phyloP scores from a whole-genome alignment of 2,113 vertebrate genomes.

The Cyanocitta stelleri region DNA sequence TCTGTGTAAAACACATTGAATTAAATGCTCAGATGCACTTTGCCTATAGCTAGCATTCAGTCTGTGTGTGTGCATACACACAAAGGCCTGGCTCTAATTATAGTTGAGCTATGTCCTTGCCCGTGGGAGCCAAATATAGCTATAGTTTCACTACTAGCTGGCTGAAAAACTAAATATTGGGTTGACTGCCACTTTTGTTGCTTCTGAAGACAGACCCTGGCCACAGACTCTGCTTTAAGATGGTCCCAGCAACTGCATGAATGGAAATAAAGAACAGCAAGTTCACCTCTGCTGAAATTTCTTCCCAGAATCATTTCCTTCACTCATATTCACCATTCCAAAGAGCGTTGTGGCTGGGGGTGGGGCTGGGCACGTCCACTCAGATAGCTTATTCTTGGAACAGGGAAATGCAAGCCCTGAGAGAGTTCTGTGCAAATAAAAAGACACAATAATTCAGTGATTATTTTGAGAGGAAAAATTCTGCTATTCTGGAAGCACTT shows the following conservation, averaged over 20 bases:
- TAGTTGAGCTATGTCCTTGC: background rate
- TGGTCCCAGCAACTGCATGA: background rate
- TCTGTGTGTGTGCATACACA: background rate
- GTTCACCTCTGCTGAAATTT: background rate
- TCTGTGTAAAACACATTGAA: background rate
- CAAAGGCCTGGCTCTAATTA: background rate
- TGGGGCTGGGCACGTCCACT: background rate
- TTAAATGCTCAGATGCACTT: background rate
- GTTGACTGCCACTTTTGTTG: background rate
- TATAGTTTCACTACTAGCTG: background rate
- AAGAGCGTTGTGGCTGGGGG: background rate
- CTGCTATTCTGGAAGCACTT: background rate
- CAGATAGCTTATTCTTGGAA: background rate
- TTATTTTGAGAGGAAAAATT: background rate
- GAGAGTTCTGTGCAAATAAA: background rate
- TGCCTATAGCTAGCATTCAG: background rate
- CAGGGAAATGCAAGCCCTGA: background rate
- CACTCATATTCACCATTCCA: background rate
- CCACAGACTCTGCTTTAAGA: background rate
- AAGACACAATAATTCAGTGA: background rate
- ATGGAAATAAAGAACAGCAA: background rate
- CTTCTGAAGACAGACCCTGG: background rate
- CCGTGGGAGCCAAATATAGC: background rate
- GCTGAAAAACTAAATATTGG: background rate
- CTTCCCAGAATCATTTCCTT: background rate